Conservation (phyloP, 2,113 vertebrate genomes). For the Alethe castanea region DNA sequence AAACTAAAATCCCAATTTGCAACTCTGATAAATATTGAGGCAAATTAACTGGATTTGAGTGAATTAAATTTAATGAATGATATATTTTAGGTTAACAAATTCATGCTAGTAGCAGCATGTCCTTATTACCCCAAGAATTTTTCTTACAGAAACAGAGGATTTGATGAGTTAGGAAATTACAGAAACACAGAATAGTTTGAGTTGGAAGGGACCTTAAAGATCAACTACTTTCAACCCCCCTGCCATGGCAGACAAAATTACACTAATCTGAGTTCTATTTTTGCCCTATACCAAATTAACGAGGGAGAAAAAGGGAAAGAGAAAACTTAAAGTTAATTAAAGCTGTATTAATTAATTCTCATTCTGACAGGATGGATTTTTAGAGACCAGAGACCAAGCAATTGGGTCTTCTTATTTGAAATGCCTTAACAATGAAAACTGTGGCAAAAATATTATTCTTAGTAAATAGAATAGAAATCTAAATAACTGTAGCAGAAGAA, state of each 20-base stretch:
- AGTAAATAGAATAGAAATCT: background rate
- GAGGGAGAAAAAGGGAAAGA: background rate
- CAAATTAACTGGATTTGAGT: background rate
- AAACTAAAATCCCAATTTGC: background rate
- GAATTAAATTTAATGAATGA: conserved; percentile 4
- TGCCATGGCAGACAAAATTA: background rate
- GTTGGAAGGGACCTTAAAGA: background rate
- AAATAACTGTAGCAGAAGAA: background rate
- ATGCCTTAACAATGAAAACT: background rate
- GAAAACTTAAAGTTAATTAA: conserved; percentile 26
- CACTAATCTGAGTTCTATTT: background rate
- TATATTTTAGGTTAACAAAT: background rate
- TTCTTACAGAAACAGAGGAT: background rate
- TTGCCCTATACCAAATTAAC: conserved; percentile 3
- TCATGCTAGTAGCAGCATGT: background rate
- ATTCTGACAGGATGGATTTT: conserved; percentile 7
- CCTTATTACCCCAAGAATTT: background rate
- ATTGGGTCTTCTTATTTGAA: background rate
- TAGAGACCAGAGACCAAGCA: background rate
- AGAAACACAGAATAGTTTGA: background rate
- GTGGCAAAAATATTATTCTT: background rate
- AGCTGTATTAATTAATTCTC: background rate
- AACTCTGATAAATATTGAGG: background rate
- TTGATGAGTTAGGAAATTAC: background rate
- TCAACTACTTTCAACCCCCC: background rate